Percentiles rank a stretch among this genome's conserved stretches.
Conservation (phyloP, 2,888 invertebrate species). For the Sminthurinus aureus region DNA sequence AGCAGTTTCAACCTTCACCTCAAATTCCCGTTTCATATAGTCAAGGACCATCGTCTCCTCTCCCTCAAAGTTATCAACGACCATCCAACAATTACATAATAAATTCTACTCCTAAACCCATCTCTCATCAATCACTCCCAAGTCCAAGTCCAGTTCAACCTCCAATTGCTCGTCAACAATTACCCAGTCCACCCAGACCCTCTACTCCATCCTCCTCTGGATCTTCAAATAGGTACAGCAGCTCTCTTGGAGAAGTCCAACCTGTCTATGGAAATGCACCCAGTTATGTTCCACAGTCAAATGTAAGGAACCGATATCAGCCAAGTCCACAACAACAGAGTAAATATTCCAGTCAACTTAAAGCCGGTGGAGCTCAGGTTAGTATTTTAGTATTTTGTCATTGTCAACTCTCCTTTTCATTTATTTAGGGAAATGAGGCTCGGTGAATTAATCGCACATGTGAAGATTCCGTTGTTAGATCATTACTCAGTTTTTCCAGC, state of each 20-base stretch:
- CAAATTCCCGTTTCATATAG: too few species aligned
- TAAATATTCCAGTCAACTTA: constrained; percentile 40
- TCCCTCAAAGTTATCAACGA: neutral
- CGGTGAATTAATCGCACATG: too few species aligned
- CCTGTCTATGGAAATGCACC: constrained; percentile 34
- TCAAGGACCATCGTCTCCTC: constrained; percentile 9
- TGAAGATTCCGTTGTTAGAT: too few species aligned
- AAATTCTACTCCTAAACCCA: constrained; percentile 34
- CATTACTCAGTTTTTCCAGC: too few species aligned
- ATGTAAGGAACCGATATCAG: constrained; percentile 25
- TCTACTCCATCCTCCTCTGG: neutral
- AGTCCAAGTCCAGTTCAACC: constrained; percentile 37
- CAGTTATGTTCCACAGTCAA: constrained; percentile 18
- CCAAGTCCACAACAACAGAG: constrained; percentile 33
- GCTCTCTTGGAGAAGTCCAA: constrained; percentile 33
- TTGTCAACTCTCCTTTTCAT: too few species aligned
- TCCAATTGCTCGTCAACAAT: constrained; percentile 16
- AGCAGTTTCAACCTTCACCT: constrained; percentile 1
- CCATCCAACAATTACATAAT: constrained; percentile 27
- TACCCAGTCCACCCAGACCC: constrained; percentile 11
- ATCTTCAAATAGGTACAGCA: neutral
- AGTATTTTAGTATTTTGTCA: too few species aligned
- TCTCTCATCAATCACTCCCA: constrained; percentile 30
- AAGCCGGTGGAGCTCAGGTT: constrained; percentile 14
- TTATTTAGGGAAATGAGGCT: too few species aligned